Conservation (phyloP, 2,888 invertebrate species). For the Malthinus seriepunctatus region DNA sequence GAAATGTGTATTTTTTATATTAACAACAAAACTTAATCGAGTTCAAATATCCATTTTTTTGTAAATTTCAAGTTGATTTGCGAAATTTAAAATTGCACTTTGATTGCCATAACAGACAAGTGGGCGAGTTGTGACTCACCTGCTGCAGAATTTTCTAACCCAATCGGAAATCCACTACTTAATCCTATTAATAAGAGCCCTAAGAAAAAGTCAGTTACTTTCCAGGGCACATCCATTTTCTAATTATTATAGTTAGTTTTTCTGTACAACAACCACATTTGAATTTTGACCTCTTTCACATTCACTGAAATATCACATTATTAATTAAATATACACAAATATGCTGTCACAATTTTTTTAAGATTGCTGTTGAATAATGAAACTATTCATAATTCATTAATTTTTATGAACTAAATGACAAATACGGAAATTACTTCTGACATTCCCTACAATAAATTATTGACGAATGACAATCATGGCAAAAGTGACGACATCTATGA, state of each 20-base stretch:
- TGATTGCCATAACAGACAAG: constrained; percentile 15
- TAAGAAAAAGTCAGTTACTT: constrained; percentile 46
- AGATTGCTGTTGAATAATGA: not conserved
- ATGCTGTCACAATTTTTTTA: not conserved
- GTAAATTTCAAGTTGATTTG: too few species aligned
- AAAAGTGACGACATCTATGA: not conserved
- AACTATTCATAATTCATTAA: constrained; percentile 1
- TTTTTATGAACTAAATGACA: constrained; percentile 8
- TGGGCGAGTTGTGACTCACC: constrained; percentile 50
- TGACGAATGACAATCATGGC: not conserved
- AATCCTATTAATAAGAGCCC: constrained; percentile 47
- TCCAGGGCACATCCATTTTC: constrained; percentile 46
- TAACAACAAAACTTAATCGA: too few species aligned
- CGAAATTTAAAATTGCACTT: too few species aligned
- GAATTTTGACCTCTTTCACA: constrained; percentile 11
- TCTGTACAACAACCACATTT: constrained; percentile 18
- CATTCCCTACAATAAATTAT: not conserved
- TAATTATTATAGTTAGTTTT: constrained; percentile 13
- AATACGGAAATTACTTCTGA: constrained; percentile 3
- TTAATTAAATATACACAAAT: constrained; percentile 10
- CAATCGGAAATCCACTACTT: constrained; percentile 54
- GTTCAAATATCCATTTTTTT: too few species aligned
- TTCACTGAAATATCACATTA: constrained; percentile 26
- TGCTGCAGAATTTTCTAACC: constrained; percentile 49
- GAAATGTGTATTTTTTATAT: too few species aligned